These are phyloP conservation scores for Ctenosaura bakeri DNA, from an alignment of 2,797 vertebrate genomes.

Conservation along the genomic window DNA sequence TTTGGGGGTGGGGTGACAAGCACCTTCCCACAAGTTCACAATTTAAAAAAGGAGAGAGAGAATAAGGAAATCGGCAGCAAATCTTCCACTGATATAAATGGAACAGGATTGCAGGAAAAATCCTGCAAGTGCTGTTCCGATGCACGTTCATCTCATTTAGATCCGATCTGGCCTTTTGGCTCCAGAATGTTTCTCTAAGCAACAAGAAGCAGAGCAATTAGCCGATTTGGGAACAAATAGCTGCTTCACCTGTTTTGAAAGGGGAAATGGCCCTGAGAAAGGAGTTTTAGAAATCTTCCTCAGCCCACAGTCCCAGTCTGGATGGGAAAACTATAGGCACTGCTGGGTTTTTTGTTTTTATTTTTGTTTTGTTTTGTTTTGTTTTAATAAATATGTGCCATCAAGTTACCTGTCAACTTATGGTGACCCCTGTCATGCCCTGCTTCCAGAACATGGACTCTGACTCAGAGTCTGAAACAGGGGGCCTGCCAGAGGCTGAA, in stretches of 20 bases:
- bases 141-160: background rate
- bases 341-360: no score
- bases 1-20: background rate
- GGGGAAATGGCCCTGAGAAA: background rate
- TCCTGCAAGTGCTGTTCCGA: background rate
- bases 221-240: background rate
- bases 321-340: background rate
- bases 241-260: no score
- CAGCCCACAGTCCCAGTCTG: background rate
- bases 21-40: no score
- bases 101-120: background rate
- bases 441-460: no score
- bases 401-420: no score
- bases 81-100: background rate
- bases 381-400: no score
- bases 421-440: no score
- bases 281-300: background rate
- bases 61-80: background rate
- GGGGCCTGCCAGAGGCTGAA: no score
- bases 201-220: background rate
- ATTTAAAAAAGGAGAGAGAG: background rate
- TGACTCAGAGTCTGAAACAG: no score
- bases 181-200: background rate
- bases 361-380: no score
- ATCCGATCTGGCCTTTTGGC: background rate